A percentile compares a stretch with the other conserved stretches of the same genome.
phyloP scores from a whole-genome alignment of 2,888 invertebrate species.

The Chymomyza procnemis region DNA sequence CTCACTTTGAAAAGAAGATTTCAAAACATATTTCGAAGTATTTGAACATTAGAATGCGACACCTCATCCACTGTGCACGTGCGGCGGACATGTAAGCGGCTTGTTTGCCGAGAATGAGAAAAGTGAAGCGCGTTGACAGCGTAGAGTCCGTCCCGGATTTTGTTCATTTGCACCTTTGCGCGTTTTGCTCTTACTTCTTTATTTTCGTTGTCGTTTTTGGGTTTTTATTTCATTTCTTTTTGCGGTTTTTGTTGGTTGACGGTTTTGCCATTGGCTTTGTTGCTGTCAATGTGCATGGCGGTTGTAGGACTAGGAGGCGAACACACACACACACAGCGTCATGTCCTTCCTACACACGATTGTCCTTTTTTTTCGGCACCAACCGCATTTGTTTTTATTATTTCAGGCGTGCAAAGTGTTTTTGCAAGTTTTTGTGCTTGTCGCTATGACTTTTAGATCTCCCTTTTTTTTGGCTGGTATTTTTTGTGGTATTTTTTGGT shows the following conservation, averaged over 20 bases:
- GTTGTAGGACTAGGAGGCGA: not conserved
- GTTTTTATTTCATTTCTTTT: conserved; percentile 53
- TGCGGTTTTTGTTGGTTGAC: conserved; percentile 35
- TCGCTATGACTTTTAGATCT: conserved; percentile 14
- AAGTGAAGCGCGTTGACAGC: not conserved
- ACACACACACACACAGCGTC: not conserved
- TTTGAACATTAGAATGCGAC: too few species aligned
- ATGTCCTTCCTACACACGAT: conserved; percentile 54
- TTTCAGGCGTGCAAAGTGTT: conserved; percentile 70
- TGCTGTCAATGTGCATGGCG: not conserved
- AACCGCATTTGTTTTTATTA: conserved; percentile 68
- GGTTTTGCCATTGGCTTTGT: conserved; percentile 39
- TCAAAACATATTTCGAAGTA: too few species aligned
- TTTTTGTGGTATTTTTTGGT: conserved; percentile 16
- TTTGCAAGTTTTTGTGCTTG: conserved; percentile 29
- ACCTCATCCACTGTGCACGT: too few species aligned
- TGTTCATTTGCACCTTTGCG: conserved; percentile 74
- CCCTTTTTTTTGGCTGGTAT: conserved; percentile 16
- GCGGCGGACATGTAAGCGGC: not conserved
- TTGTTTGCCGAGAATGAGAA: not conserved
- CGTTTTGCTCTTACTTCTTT: conserved; percentile 27
- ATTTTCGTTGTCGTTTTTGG: too few species aligned
- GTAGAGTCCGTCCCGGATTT: not conserved
- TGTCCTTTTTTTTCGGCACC: conserved; percentile 39
- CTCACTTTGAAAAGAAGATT: too few species aligned